Evolutionary conservation across 2,888 invertebrate species (phyloP), one percentile per base, ranked within the genome.

Genomic region (Erannis defoliaria): DNA sequence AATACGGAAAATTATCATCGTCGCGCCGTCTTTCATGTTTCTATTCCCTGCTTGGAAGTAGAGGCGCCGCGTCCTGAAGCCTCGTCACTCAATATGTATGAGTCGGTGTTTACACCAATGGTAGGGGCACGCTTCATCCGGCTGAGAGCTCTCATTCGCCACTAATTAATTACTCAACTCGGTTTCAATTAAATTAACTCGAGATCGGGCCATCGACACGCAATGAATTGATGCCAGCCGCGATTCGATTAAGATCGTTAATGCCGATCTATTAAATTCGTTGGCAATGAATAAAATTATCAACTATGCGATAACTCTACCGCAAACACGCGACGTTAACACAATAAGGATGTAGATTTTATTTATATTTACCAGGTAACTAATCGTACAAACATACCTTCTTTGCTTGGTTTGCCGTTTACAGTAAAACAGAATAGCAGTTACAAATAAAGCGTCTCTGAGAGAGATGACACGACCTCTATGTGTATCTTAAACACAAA

Each of bases 161-260:
- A 85, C 89, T 91, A 92, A 93, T 93, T 93, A 92, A 92, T 92
- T 92, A 91, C 88, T 84, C 84, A 85, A 90, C 89, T 91, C 87
- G 82, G 86, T 89, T 88, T 91, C 89, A 91, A 92, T 93, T 89
- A 89, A 90, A 90, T 92, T 90, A 90, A 88, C 87, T 89, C 84
- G 83, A 81, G 86, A 86, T 84, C 85, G 85, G 86, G 84, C 83
- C 86, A 88, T 89, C 90, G 87, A 86, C 89, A 87, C 86, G 86
- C 87, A 84, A 87, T 85, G 85, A 86, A 85, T 86, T 85, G 88
- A 88, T 83, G 83, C 81, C 82, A 80, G 78, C 85, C 84, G 78
- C 89, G 85, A 90, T 85, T 87, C 88, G 84, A 88, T 92, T 90
- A 89, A 88, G 85, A 89, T 89, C 86, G 85, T 89, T 89, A 87